Percentiles rank a stretch among this genome's conserved stretches.
Conservation (phyloP, 2,797 vertebrate genomes). For the Heteromormyrus szaboi region DNA sequence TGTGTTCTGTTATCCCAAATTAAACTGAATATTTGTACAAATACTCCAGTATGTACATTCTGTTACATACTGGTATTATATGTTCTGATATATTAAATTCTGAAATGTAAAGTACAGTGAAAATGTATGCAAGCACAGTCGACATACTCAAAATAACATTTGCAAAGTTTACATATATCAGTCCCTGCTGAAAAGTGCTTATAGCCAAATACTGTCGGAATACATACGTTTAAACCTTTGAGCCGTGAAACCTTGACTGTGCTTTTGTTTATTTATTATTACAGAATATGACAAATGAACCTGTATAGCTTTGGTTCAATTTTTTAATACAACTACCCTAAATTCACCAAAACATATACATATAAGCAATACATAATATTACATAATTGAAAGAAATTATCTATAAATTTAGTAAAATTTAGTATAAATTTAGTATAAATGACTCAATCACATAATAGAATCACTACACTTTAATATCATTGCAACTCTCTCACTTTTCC, state of each 20-base stretch:
- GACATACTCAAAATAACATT: background rate
- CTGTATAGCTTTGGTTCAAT: background rate
- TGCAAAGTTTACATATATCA: background rate
- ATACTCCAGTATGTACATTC: background rate
- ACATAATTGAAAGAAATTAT: background rate
- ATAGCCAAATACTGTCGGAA: background rate
- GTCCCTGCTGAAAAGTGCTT: background rate
- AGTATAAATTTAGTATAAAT: background rate
- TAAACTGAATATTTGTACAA: background rate
- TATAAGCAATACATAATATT: background rate
- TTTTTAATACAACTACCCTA: background rate
- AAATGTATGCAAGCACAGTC: background rate
- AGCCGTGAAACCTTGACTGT: background rate
- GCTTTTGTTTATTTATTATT: background rate
- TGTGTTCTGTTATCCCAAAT: background rate
- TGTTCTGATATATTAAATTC: background rate
- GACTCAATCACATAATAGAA: background rate
- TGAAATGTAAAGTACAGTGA: background rate
- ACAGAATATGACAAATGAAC: background rate
- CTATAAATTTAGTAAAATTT: background rate
- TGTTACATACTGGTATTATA: background rate
- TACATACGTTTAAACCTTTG: background rate
- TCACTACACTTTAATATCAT: background rate
- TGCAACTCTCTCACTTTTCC: background rate
- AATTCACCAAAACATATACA: background rate